Conservation (phyloP, 2,113 vertebrate genomes). For the Phalacrocorax carbo region DNA sequence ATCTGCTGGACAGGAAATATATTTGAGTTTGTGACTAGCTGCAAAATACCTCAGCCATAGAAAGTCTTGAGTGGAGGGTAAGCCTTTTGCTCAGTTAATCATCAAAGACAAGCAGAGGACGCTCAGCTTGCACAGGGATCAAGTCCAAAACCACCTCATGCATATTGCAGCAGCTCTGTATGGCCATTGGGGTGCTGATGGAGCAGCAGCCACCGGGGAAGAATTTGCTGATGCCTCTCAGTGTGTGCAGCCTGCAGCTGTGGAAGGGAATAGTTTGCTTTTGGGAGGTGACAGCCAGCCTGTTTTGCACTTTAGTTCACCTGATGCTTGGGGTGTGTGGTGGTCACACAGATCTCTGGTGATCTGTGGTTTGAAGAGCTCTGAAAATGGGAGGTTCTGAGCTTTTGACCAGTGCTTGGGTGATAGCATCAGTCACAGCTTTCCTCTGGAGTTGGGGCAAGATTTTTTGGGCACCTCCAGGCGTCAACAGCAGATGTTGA, state of each 20-base stretch:
- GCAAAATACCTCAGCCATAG: background rate
- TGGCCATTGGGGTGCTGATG: background rate
- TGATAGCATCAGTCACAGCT: background rate
- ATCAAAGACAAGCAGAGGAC: constrained; percentile 58
- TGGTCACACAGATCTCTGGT: background rate
- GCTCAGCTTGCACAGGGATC: constrained; percentile 4
- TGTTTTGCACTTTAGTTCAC: background rate
- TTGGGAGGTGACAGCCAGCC: background rate
- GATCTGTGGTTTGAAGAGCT: background rate
- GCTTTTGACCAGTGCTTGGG: background rate
- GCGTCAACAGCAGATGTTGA: background rate
- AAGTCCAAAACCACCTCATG: background rate
- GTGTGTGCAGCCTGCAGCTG: background rate
- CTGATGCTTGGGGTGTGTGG: accelerated
- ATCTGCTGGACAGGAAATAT: constrained; percentile 49
- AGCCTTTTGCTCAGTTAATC: constrained; percentile 48
- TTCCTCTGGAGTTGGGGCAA: background rate
- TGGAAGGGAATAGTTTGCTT: background rate
- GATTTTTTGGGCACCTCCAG: background rate
- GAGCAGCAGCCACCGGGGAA: background rate
- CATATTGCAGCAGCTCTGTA: constrained; percentile 1
- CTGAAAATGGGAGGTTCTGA: background rate
- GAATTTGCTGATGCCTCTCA: background rate
- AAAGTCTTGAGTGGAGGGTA: constrained; percentile 1
- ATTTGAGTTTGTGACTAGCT: constrained; percentile 46